These are phyloP conservation scores for Acanthochromis polyacanthus DNA, from an alignment of 2,113 vertebrate genomes.

Conservation along the genomic window DNA sequence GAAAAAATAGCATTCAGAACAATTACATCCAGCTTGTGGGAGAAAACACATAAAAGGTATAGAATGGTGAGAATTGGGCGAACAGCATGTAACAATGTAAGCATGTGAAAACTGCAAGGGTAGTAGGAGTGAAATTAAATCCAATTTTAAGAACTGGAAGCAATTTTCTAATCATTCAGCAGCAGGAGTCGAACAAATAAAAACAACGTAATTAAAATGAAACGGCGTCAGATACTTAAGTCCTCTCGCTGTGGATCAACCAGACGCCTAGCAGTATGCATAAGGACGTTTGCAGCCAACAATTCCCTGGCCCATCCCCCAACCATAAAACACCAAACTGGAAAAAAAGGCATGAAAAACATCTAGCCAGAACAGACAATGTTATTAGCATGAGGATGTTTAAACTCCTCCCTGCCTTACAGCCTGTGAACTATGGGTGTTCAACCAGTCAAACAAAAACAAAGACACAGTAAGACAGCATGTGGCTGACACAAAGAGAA, in stretches of 20 bases:
- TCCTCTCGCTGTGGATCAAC: slow-evolving; percentile 49
- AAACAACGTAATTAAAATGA: slow-evolving; percentile 88
- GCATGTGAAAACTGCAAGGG: slow-evolving; percentile 50
- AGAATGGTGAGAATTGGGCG: slow-evolving; percentile 44
- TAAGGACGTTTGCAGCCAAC: slow-evolving; percentile 43
- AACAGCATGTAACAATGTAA: slow-evolving; percentile 47
- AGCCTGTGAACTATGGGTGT: slow-evolving; percentile 30
- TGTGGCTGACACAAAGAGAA: slow-evolving; percentile 5
- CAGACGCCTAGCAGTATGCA: slow-evolving; percentile 50
- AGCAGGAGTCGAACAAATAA: slow-evolving; percentile 88
- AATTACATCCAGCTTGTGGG: slow-evolving; percentile 48
- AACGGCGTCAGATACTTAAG: slow-evolving; percentile 62
- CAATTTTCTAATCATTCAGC: slow-evolving; percentile 91
- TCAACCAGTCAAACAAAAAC: slow-evolving; percentile 37
- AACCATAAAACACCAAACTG: slow-evolving; percentile 52
- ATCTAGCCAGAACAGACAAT: slow-evolving; percentile 49
- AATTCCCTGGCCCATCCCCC: slow-evolving; percentile 48
- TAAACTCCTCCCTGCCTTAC: slow-evolving; percentile 36
- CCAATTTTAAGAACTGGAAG: slow-evolving; percentile 89
- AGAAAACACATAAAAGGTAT: slow-evolving; percentile 55
- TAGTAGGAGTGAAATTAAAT: slow-evolving; percentile 70
- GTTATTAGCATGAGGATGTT: slow-evolving; percentile 45
- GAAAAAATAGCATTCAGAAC: slow-evolving; percentile 33
- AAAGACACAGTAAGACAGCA: slow-evolving; percentile 14
- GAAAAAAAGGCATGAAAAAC: slow-evolving; percentile 33